Percentiles rank a stretch among this genome's conserved stretches.
Conservation (phyloP, 2,888 invertebrate genomes). For the Polyommatus icarus region DNA sequence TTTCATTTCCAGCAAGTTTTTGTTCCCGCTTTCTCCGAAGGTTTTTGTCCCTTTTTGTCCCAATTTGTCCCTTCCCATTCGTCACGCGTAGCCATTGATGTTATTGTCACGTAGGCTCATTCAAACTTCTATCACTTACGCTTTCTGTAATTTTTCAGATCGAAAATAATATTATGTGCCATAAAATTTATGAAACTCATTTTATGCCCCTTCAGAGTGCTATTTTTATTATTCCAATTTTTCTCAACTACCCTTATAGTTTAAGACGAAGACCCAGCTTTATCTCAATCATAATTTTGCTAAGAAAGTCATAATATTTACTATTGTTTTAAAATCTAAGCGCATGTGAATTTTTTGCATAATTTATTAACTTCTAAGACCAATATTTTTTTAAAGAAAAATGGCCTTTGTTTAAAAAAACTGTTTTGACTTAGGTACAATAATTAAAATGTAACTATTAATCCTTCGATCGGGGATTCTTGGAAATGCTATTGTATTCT, state of each 20-base stretch:
- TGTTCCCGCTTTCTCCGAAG: slow-evolving; percentile 51
- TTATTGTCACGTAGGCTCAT: slow-evolving; percentile 30
- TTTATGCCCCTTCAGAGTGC: neutral
- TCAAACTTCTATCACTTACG: slow-evolving; percentile 62
- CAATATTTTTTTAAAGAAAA: too few relatives aligned
- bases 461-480: too few relatives aligned
- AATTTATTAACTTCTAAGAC: too few relatives aligned
- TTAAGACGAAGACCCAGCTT: neutral
- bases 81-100: slow-evolving; percentile 64
- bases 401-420: too few relatives aligned
- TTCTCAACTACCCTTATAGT: neutral
- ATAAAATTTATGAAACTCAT: slow-evolving; percentile 36
- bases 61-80: slow-evolving; percentile 57
- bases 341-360: too few relatives aligned
- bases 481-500: too few relatives aligned
- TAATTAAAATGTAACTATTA: too few relatives aligned
- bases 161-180: slow-evolving; percentile 48
- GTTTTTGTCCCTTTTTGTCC: slow-evolving; percentile 43
- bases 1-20: slow-evolving; percentile 55
- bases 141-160: slow-evolving; percentile 55
- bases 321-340: neutral
- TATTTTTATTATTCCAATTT: neutral
- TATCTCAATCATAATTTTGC: neutral
- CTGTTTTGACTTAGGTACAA: too few relatives aligned
- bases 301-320: too few relatives aligned